Conservation (phyloP, 2,797 vertebrate species). For the Pitangus sulphuratus region DNA sequence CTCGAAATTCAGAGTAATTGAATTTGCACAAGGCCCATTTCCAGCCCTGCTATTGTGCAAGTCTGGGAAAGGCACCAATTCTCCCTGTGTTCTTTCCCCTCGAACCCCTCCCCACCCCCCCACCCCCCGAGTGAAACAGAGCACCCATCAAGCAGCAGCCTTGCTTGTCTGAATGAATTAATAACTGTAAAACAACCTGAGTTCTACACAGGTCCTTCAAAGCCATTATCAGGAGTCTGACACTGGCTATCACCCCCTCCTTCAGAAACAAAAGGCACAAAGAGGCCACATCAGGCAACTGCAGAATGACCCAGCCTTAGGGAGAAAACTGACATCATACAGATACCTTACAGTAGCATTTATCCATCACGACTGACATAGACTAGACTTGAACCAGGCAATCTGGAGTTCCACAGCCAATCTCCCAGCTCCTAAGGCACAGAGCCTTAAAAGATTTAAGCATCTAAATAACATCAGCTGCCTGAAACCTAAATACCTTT, state of each 20-base stretch:
- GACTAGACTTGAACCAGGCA: neutral
- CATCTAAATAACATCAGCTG: neutral
- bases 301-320: neutral
- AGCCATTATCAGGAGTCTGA: neutral
- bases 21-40: conserved; percentile 4
- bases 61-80: conserved; percentile 31
- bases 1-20: neutral
- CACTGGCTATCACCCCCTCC: neutral
- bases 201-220: neutral
- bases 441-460: neutral
- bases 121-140: neutral
- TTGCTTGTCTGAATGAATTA: conserved; percentile 3
- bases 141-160: conserved; percentile 6
- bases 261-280: neutral
- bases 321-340: neutral
- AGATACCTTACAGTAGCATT: neutral
- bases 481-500: conserved; percentile 21
- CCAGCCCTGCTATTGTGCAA: conserved; percentile 11
- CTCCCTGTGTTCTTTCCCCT: neutral
- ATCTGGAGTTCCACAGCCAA: neutral
- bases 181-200: conserved; percentile 4
- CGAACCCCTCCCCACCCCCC: neutral
- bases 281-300: neutral
- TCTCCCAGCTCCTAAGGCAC: neutral
- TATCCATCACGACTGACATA: neutral